phyloP scores from a whole-genome alignment of 2,888 invertebrate species.

The Lasioglossum figueresi region DNA sequence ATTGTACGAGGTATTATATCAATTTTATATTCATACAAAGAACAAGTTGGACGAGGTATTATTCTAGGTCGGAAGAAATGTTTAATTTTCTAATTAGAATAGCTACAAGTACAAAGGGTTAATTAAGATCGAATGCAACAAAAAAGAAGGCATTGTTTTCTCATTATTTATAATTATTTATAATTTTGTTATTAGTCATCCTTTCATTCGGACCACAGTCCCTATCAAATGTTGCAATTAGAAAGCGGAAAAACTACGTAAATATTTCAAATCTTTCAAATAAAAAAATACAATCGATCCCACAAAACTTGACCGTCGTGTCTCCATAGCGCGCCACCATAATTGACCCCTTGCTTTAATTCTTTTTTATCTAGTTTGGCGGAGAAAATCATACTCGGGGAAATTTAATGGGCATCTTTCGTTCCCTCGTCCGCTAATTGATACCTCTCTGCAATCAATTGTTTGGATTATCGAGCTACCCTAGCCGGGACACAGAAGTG shows the following conservation, averaged over 20 bases:
- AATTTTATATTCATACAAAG: too few species aligned
- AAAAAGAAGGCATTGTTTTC: too few species aligned
- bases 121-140: too few species aligned
- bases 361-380: constrained; percentile 3
- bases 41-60: too few species aligned
- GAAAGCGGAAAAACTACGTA: neutral
- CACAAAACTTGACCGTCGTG: neutral
- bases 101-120: too few species aligned
- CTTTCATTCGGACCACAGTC: neutral
- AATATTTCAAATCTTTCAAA: neutral
- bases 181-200: too few species aligned
- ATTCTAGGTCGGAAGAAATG: too few species aligned
- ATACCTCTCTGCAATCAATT: constrained; percentile 82
- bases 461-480: constrained; percentile 79
- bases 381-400: constrained; percentile 23
- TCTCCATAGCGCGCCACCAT: neutral
- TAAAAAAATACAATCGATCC: constrained; percentile 1
- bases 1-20: too few species aligned
- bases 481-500: constrained; percentile 57
- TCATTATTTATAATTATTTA: too few species aligned
- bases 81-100: too few species aligned
- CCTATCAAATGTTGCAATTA: neutral
- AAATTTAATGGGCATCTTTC: constrained; percentile 62
- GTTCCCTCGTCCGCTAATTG: constrained; percentile 77
- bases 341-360: neutral